These are phyloP conservation scores for Aphrocallistes beatrix DNA, from an alignment of 37 sponge, comb jelly and placozoan genomes.

Conservation along the genomic window DNA sequence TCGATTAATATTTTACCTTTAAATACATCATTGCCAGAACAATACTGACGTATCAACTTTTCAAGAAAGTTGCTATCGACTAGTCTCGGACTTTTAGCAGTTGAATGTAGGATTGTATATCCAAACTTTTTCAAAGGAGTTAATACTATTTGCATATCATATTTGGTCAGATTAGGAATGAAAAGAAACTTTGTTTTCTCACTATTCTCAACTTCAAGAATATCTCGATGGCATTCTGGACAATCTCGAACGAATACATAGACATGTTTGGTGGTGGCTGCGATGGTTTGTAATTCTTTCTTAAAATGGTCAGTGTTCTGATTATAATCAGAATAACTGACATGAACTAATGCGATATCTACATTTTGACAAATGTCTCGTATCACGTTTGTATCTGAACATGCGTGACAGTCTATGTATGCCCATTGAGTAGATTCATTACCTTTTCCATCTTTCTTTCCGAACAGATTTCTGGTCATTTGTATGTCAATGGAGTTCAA, in stretches of 20 bases:
- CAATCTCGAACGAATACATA: too few species aligned
- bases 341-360: conserved; percentile 3
- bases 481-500: neutral
- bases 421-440: neutral
- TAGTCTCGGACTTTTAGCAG: too few species aligned
- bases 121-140: too few species aligned
- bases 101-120: too few species aligned
- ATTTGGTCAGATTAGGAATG: too few species aligned
- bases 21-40: neutral
- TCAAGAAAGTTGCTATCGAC: neutral
- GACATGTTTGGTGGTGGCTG: too few species aligned
- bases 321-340: neutral
- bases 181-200: too few species aligned
- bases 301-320: neutral
- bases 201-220: too few species aligned
- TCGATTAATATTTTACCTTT: neutral
- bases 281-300: neutral
- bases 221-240: too few species aligned
- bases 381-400: neutral
- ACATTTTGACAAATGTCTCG: neutral
- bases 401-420: neutral
- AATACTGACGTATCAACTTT: neutral
- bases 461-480: neutral
- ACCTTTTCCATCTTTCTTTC: neutral
- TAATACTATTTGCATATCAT: too few species aligned